Evolutionary conservation across 2,113 vertebrate genomes (phyloP).

Genomic region (Platichthys stellatus): DNA sequence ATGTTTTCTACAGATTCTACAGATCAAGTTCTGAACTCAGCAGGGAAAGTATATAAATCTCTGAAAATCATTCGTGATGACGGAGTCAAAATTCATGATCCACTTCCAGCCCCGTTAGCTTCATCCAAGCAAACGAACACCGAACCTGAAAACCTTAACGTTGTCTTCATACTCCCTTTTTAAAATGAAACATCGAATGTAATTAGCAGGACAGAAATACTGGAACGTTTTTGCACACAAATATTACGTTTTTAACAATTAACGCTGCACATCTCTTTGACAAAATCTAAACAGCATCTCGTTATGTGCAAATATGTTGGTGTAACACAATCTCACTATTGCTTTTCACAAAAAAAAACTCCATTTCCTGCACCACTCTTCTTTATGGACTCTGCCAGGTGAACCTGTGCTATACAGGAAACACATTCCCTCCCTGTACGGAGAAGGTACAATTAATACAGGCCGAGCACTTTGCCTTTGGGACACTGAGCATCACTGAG

Average conservation of each 20-base stretch:
- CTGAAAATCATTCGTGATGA: not conserved
- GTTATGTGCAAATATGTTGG: not conserved
- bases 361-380: not conserved
- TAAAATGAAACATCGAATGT: too few species aligned
- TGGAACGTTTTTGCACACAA: too few species aligned
- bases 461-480: conserved; percentile 69
- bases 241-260: too few species aligned
- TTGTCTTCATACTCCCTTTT: too few species aligned
- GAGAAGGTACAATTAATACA: conserved; percentile 70
- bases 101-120: too few species aligned
- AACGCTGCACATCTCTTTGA: not conserved
- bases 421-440: conserved; percentile 33
- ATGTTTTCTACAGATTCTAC: too few species aligned
- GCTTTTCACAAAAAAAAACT: not conserved
- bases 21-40: not conserved
- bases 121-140: too few species aligned
- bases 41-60: not conserved
- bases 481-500: conserved; percentile 80
- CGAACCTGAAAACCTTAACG: too few species aligned
- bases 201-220: too few species aligned
- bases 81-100: not conserved
- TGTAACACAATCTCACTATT: not conserved
- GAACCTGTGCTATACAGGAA: conserved; percentile 17
- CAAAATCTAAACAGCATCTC: not conserved
- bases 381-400: conserved; percentile 2